Evolutionary conservation across 2,113 vertebrate genomes (phyloP).

Genomic region (Empidonax traillii): DNA sequence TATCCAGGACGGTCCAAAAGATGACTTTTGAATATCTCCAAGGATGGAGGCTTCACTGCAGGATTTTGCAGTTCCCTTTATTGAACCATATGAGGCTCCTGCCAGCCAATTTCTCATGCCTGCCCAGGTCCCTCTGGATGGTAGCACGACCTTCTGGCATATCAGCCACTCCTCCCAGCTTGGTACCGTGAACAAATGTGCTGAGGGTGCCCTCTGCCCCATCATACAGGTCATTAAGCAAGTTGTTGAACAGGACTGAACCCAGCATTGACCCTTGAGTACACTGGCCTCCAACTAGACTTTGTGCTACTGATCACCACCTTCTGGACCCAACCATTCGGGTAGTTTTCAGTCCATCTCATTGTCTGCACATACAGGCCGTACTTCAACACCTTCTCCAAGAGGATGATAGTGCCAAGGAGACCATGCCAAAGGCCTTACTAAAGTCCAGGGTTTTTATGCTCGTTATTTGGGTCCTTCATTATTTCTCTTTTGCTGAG

Average conservation of each 20-base stretch:
- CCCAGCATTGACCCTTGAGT: not conserved
- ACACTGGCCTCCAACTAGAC: not conserved
- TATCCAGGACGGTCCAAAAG: not conserved
- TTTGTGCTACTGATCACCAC: not conserved
- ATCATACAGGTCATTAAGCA: not conserved
- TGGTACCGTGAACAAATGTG: not conserved
- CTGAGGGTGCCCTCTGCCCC: not conserved
- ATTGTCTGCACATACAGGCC: not conserved
- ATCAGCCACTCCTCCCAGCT: not conserved
- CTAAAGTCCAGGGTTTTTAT: not conserved
- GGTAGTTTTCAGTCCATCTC: not conserved
- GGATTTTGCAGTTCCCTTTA: not conserved
- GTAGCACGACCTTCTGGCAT: not conserved
- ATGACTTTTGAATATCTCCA: not conserved
- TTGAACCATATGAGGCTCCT: not conserved
- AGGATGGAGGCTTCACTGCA: not conserved
- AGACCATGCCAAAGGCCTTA: not conserved
- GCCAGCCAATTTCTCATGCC: not conserved
- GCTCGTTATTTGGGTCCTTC: not conserved
- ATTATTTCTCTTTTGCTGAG: not conserved
- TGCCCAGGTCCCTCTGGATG: not conserved
- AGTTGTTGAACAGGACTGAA: not conserved
- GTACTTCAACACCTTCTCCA: not conserved
- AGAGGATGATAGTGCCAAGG: not conserved
- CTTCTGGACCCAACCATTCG: not conserved